Evolutionary conservation across 1,140 invertebrate species (phyloP).

Genomic region (Triops cancriformis): DNA sequence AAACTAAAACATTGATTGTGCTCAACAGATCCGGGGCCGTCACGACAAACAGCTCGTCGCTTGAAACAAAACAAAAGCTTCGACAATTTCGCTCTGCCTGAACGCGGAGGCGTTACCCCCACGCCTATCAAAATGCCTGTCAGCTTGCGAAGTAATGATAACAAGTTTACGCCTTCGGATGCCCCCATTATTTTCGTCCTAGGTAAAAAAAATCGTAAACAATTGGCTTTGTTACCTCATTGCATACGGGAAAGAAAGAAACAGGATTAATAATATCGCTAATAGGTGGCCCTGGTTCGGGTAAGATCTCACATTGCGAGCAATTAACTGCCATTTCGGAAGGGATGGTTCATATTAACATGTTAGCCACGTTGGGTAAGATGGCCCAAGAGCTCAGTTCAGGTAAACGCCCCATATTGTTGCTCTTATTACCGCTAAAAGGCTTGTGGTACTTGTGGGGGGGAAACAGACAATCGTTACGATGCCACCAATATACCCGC

Average conservation of each 20-base stretch:
- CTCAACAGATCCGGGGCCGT: constrained; percentile 35
- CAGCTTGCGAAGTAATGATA: constrained; percentile 62
- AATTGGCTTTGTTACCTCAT: too few species aligned
- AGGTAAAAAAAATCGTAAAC: constrained; percentile 43
- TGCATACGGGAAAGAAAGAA: too few species aligned
- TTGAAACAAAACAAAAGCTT: constrained; percentile 14
- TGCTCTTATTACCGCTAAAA: constrained; percentile 15
- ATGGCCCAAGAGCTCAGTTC: constrained; percentile 77
- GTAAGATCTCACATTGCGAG: constrained; percentile 87
- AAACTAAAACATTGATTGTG: background rate
- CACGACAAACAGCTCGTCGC: background rate
- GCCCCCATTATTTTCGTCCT: constrained; percentile 80
- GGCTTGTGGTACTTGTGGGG: constrained; percentile 31
- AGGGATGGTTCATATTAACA: constrained; percentile 77
- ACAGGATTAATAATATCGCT: too few species aligned
- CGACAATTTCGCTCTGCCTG: constrained; percentile 45
- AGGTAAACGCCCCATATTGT: constrained; percentile 30
- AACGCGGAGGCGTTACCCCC: constrained; percentile 58
- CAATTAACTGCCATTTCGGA: constrained; percentile 73
- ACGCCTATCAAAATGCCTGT: constrained; percentile 55
- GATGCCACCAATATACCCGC: constrained; percentile 73
- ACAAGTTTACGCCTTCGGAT: constrained; percentile 69
- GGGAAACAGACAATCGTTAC: constrained; percentile 56
- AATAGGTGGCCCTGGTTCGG: constrained; percentile 71
- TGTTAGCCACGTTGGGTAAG: constrained; percentile 78